These are phyloP conservation scores for Stercorarius parasiticus DNA, from an alignment of 2,113 vertebrate species.

Conservation along the genomic window DNA sequence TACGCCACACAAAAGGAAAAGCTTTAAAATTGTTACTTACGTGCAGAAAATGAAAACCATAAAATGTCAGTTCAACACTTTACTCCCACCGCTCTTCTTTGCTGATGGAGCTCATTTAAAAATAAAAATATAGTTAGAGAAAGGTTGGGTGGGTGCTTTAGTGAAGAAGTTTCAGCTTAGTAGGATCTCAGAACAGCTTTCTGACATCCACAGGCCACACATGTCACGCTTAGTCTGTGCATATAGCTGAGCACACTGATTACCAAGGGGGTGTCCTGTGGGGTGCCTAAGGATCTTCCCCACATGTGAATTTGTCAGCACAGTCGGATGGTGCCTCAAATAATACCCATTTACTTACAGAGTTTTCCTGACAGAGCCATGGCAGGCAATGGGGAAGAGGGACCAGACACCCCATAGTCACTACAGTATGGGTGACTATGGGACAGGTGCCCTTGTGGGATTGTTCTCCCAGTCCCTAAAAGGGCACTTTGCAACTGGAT, in stretches of 20 bases:
- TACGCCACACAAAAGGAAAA: neutral
- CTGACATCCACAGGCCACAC: neutral
- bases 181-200: neutral
- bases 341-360: neutral
- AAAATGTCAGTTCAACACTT: neutral
- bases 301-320: neutral
- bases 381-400: neutral
- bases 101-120: neutral
- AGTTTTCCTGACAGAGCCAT: neutral
- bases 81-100: neutral
- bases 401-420: neutral
- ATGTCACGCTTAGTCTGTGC: neutral
- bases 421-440: rapidly evolving
- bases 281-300: neutral
- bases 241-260: neutral
- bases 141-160: neutral
- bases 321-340: neutral
- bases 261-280: rapidly evolving
- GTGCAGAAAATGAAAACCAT: neutral
- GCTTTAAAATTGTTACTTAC: neutral
- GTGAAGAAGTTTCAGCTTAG: conserved; percentile 13
- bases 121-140: neutral
- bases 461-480: neutral
- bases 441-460: rapidly evolving
- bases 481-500: neutral